Base-by-base conservation (phyloP, 2,113 vertebrate species). In the Beaufortia kweichowensis region DNA sequence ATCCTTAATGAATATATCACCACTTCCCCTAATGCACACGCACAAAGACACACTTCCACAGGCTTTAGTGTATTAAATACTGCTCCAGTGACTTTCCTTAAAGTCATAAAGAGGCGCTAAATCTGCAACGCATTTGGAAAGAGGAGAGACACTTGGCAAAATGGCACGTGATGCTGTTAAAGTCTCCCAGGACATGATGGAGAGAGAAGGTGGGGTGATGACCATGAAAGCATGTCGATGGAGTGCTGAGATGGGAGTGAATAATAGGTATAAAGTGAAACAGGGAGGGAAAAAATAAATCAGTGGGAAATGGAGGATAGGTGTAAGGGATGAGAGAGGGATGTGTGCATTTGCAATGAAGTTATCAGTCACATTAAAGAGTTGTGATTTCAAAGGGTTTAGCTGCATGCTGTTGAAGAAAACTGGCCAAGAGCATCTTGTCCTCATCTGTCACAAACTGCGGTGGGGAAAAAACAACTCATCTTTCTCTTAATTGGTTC, bases 341-440 rank as follows among this genome's bases (percentile, higher is more conserved):
- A 76, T 81, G 77, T 70, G 74, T 77, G 75, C 26, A 43, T 81
- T 84, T 63, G 66, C 76, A 79, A 84, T 79, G 67, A 69, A 68
- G 50, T 78, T 69, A 73, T 81, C 68, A 70, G 64, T 83, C 79
- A 81, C 60, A 43, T 78, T 79, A 61, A 63, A 33, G 31, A 41
- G 50, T 17, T 39, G 66, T 65, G 69, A 65, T 75, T 80, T 57
- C 56, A 29, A 26, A 60, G n/a, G 60, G 21, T 31, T 65, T 79
- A 62, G 57, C 60, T 19, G 46, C 65, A 71, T 33, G 78, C 69
- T 72, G 63, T 64, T 59, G 11, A 41, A 29, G 24, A 70, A 62
- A 21, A 71, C 50, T 63, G 63, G 46, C 73, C 46, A 55, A 39
- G 24, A 55, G 62, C 33, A 28, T 39, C 50, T 65, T 17, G 73